Evolutionary conservation across 2,113 vertebrate species (phyloP), one percentile per base, ranked within the genome.

Genomic region (Mirza zaza): DNA sequence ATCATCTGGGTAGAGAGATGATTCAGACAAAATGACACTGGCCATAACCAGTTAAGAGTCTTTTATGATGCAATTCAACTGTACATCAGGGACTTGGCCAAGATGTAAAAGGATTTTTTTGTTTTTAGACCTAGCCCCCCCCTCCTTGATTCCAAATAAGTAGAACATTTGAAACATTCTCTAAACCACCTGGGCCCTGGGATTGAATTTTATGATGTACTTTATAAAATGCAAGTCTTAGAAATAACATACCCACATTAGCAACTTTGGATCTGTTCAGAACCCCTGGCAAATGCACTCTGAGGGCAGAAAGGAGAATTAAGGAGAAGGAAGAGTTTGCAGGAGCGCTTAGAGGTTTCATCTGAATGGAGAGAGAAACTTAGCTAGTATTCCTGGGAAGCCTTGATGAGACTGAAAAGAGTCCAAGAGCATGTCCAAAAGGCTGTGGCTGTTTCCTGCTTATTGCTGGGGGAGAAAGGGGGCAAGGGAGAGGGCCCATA

Each of bases 191-290:
- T 98, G 98, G 98, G 84, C 95, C 59, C 42, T 96, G 90, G 98
- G 97, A 96, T 98, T 98, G 93, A 94, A 98, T 98, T 99, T 99
- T 98, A 98, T 98, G 97, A 97, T 96, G 94, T 93, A 96, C 97
- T 98, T 98, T 98, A 98, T 98, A 98, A 98, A 98, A 97, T 91
- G 85, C 50, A 96, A 98, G 95, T 94, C 96, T 98, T 96, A 98
- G 96, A 97, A 98, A 98, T 97, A 98, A 96, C 96, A 98, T 96
- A 97, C 97, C 97, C 97, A 90, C 90, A 91, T 98, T 98, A 97
- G 97, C 90, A 97, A 95, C 92, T 94, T 93, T 97, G 97, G 98
- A 98, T 97, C 77, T 97, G 96, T 98, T 98, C 97, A 97, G 90
- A 97, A 95, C 96, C 97, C 86, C 21, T 97, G 96, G 91, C 70